These are phyloP conservation scores for Campoletis sonorensis DNA, from an alignment of 1,140 invertebrate species.

Conservation along the genomic window DNA sequence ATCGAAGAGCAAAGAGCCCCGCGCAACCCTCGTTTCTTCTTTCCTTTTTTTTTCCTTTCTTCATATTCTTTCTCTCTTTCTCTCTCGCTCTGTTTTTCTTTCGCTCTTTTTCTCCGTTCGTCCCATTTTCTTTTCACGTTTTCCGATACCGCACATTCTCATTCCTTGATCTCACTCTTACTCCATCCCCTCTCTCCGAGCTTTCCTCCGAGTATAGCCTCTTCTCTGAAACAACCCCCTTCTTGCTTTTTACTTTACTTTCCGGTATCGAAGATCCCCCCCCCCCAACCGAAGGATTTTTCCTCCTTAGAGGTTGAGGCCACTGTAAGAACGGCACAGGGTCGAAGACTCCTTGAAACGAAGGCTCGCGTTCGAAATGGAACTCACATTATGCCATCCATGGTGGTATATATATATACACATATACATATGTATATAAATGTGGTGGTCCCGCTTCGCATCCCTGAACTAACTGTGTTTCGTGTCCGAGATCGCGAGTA, in stretches of 20 bases:
- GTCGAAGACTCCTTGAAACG: slow-evolving; percentile 47
- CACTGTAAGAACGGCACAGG: slow-evolving; percentile 8
- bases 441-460: neutral
- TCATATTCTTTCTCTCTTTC: neutral
- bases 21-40: slow-evolving; percentile 59
- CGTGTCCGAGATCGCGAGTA: slow-evolving; percentile 58
- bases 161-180: slow-evolving; percentile 25
- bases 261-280: slow-evolving; percentile 42
- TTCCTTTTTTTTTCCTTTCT: slow-evolving; percentile 58
- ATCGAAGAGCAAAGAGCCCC: slow-evolving; percentile 64
- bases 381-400: slow-evolving; percentile 3
- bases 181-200: neutral
- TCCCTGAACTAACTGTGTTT: slow-evolving; percentile 54
- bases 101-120: neutral
- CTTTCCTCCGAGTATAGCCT: neutral
- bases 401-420: too few relatives aligned
- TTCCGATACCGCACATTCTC: slow-evolving; percentile 14
- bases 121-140: slow-evolving; percentile 25
- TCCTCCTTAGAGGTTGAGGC: neutral
- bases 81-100: neutral
- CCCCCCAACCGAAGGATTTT: neutral
- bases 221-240: neutral
- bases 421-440: neutral
- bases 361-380: slow-evolving; percentile 43
- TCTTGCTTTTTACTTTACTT: slow-evolving; percentile 52